Evolutionary conservation across 2,797 vertebrate genomes (phyloP).

Genomic region (Urocyon cinereoargenteus): DNA sequence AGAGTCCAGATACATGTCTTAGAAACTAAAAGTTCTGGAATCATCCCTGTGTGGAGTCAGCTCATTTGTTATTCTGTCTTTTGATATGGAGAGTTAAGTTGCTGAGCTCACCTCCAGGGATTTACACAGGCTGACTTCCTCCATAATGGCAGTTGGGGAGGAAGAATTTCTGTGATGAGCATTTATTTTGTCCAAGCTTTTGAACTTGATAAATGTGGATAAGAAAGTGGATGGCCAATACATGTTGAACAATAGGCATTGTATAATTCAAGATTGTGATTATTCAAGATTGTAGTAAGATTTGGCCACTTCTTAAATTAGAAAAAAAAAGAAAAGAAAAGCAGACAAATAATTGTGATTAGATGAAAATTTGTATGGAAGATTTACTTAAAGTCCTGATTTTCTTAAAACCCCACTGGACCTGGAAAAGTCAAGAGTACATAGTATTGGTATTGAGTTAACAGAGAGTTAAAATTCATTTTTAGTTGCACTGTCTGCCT

Average conservation of each 20-base stretch:
- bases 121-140: background rate
- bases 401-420: constrained; percentile 18
- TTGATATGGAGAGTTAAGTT: no score
- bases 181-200: background rate
- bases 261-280: background rate
- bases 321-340: background rate
- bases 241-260: background rate
- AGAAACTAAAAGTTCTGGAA: background rate
- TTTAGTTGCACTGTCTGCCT: constrained; percentile 9
- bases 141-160: fast-evolving
- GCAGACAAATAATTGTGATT: background rate
- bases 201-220: background rate
- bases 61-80: fast-evolving
- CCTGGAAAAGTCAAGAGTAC: background rate
- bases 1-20: background rate
- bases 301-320: background rate
- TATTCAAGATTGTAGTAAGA: background rate
- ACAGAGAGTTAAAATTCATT: constrained; percentile 60
- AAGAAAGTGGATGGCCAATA: background rate
- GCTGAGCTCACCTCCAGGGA: no score
- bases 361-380: background rate
- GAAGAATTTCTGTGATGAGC: background rate
- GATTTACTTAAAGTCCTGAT: background rate
- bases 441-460: background rate
- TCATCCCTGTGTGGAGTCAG: fast-evolving